Percentiles rank a stretch among this genome's conserved stretches.
Evolutionary conservation across 53 echinoderm and acorn worm species (phyloP).

Genomic region (Temnopleurus reevesii): DNA sequence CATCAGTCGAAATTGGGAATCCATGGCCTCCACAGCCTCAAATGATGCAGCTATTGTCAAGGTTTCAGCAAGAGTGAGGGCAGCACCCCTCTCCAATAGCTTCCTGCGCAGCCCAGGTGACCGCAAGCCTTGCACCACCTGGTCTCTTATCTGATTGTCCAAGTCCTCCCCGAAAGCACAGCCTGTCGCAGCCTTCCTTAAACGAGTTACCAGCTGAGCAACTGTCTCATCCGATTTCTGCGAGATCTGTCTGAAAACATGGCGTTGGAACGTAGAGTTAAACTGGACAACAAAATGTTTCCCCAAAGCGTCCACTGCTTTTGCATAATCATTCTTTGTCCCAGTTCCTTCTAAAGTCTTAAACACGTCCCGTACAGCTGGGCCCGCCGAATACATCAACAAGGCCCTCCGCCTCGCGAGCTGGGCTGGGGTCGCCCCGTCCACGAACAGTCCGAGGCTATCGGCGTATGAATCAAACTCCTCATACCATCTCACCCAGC

Average conservation of each 20-base stretch:
- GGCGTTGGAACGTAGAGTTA: constrained; percentile 11
- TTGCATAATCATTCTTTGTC: not conserved
- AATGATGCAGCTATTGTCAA: constrained; percentile 36
- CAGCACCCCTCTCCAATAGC: constrained; percentile 45
- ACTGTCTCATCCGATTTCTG: not conserved
- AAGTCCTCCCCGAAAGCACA: constrained; percentile 55
- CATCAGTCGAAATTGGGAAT: not conserved
- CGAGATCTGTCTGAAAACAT: not conserved
- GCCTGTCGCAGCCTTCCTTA: constrained; percentile 35
- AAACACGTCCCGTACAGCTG: not conserved
- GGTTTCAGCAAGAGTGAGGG: constrained; percentile 35
- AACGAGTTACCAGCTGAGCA: not conserved
- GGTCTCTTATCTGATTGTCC: constrained; percentile 65
- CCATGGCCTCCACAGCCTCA: constrained; percentile 49
- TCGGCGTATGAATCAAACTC: constrained; percentile 32
- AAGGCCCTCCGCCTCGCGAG: not conserved
- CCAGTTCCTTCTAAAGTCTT: not conserved
- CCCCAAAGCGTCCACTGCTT: not conserved
- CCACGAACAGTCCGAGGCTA: not conserved
- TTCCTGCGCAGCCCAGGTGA: constrained; percentile 53
- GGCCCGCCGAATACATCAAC: not conserved
- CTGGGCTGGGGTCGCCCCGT: not conserved
- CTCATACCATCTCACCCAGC: not conserved
- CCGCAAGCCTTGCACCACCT: constrained; percentile 50
- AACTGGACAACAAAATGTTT: not conserved